phyloP scores from a whole-genome alignment of 2,888 invertebrate genomes.

The Epinotia ramella region DNA sequence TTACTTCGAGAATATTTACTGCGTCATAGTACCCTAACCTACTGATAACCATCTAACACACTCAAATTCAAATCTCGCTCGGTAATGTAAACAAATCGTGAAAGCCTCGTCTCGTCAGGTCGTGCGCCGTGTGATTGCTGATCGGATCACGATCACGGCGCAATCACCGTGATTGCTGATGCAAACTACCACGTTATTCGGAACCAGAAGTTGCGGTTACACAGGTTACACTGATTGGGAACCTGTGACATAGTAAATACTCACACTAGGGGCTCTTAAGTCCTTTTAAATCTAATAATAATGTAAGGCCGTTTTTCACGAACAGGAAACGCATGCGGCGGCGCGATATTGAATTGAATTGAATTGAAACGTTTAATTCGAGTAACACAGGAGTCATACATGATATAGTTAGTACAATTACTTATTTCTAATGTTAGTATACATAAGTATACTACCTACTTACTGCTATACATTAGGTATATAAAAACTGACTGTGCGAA shows the following conservation, averaged over 20 bases:
- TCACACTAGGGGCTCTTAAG: neutral
- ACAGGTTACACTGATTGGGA: neutral
- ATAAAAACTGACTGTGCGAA: too few relatives aligned
- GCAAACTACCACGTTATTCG: slow-evolving; percentile 23
- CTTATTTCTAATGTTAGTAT: too few relatives aligned
- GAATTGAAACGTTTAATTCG: too few relatives aligned
- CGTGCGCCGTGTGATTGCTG: slow-evolving; percentile 35
- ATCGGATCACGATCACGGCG: slow-evolving; percentile 22
- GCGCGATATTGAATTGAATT: neutral
- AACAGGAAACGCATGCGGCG: neutral
- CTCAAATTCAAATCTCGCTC: neutral
- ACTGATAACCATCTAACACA: too few relatives aligned
- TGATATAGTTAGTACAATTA: too few relatives aligned
- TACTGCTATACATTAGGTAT: too few relatives aligned
- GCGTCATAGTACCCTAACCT: too few relatives aligned
- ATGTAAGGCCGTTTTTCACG: too few relatives aligned
- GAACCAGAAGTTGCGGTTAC: slow-evolving; percentile 7
- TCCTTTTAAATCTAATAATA: too few relatives aligned
- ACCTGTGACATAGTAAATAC: neutral
- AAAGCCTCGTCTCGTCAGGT: slow-evolving; percentile 20
- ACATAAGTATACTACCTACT: too few relatives aligned
- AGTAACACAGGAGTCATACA: too few relatives aligned
- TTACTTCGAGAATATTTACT: too few relatives aligned
- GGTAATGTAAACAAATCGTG: slow-evolving; percentile 33
- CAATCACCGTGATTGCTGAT: slow-evolving; percentile 30